phyloP scores from a whole-genome alignment of 2,797 vertebrate genomes.

The Tragelaphus oryx region DNA sequence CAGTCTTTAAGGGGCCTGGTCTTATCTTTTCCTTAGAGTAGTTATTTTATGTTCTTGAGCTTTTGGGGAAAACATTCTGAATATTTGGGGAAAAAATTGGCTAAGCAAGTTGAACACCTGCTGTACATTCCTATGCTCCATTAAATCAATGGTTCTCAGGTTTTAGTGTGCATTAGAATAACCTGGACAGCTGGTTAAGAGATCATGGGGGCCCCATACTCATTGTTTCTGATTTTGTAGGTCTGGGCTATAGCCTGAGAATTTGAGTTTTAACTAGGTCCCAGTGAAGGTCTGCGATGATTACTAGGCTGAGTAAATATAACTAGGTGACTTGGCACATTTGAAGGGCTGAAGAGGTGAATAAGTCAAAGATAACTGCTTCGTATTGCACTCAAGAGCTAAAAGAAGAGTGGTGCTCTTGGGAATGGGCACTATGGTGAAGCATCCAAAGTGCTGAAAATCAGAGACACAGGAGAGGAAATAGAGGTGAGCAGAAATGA shows the following conservation, averaged over 20 bases:
- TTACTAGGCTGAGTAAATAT: neutral
- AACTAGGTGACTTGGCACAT: conserved; percentile 11
- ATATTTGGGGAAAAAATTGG: neutral
- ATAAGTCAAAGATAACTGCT: conserved; percentile 21
- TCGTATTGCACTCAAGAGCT: neutral
- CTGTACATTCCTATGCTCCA: neutral
- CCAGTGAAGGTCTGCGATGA: neutral
- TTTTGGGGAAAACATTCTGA: neutral
- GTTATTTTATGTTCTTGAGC: neutral
- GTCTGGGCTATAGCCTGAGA: neutral
- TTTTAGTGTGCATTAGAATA: neutral
- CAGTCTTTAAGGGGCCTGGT: neutral
- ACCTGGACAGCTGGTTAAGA: neutral
- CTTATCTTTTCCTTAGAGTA: neutral
- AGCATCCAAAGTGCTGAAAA: neutral
- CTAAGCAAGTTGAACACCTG: neutral
- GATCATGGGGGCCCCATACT: neutral
- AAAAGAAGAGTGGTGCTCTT: neutral
- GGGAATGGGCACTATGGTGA: neutral
- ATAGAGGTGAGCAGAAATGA: neutral
- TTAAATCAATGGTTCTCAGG: neutral
- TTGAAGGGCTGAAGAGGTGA: conserved; percentile 18
- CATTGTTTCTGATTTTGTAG: conserved; percentile 4
- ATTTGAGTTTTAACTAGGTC: conserved; percentile 8
- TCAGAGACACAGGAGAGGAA: neutral